Percentiles rank a stretch among this genome's conserved stretches.
Conservation (phyloP, 2,113 vertebrate genomes). For the Phylloscopus trochilus region DNA sequence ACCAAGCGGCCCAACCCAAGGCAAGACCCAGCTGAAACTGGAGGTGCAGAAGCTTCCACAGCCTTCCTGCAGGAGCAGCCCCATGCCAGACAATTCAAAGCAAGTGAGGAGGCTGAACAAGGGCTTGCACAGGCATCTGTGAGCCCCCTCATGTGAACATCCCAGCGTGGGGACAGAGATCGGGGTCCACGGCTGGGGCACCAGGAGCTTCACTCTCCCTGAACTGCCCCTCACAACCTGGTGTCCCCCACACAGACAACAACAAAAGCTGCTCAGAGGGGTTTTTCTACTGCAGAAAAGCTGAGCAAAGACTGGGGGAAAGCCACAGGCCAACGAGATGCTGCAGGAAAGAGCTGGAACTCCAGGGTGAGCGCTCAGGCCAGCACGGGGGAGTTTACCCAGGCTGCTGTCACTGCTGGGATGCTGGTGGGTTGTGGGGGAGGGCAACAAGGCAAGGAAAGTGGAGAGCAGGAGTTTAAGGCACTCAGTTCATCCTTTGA, state of each 20-base stretch:
- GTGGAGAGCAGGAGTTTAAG: neutral
- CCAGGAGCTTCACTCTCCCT: neutral
- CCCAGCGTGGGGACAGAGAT: neutral
- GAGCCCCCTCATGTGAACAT: neutral
- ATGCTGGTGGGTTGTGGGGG: neutral
- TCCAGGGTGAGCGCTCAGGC: neutral
- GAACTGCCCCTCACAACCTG: neutral
- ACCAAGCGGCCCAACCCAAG: neutral
- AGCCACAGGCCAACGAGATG: neutral
- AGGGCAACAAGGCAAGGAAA: slow-evolving; percentile 15
- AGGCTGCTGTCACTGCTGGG: neutral
- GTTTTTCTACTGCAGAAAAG: neutral
- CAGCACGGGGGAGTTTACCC: neutral
- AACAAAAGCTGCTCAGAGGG: neutral
- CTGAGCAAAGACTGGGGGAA: neutral
- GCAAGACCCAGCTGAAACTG: neutral
- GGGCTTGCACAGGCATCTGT: neutral
- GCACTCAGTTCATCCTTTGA: neutral
- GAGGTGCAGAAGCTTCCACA: neutral
- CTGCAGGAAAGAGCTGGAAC: neutral
- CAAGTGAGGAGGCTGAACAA: neutral
- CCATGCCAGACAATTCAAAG: neutral
- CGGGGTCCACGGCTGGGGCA: neutral
- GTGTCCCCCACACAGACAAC: neutral
- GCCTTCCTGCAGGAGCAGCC: neutral